These are phyloP conservation scores for Stercorarius parasiticus DNA, from an alignment of 2,113 vertebrate species.

Conservation along the genomic window DNA sequence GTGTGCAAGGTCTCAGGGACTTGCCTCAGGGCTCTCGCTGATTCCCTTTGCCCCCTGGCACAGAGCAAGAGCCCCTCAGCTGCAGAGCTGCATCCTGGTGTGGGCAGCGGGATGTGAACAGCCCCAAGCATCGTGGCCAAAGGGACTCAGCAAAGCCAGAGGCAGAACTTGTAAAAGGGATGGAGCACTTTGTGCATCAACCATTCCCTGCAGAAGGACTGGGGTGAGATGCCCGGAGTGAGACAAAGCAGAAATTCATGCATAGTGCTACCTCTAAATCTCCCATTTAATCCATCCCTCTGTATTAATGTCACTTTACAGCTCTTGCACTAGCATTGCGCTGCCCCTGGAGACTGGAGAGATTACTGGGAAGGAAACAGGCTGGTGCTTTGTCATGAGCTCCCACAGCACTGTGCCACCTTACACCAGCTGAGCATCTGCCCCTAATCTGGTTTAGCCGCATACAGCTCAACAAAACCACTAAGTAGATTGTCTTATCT, in stretches of 20 bases:
- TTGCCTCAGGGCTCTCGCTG: neutral
- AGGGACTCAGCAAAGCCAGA: neutral
- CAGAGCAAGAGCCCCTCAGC: neutral
- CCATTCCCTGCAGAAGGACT: neutral
- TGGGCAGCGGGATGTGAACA: no score
- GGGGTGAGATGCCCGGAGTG: neutral
- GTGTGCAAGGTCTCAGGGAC: neutral
- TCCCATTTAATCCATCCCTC: neutral
- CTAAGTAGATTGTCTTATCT: conserved; percentile 37
- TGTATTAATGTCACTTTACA: neutral
- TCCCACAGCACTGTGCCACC: neutral
- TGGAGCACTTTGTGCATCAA: neutral
- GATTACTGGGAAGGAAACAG: neutral
- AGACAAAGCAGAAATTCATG: neutral
- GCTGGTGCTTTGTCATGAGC: neutral
- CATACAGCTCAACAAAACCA: neutral
- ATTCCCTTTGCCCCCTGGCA: no score
- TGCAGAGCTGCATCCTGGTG: accelerated
- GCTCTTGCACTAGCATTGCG: neutral
- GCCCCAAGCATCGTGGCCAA: neutral
- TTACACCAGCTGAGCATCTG: neutral
- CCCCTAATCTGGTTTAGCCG: conserved; percentile 5
- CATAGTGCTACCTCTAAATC: neutral
- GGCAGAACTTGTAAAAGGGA: neutral
- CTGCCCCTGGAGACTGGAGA: neutral